These are phyloP conservation scores for Heteractis magnifica DNA, from an alignment of 92 coral and sea anemone species.

Conservation along the genomic window DNA sequence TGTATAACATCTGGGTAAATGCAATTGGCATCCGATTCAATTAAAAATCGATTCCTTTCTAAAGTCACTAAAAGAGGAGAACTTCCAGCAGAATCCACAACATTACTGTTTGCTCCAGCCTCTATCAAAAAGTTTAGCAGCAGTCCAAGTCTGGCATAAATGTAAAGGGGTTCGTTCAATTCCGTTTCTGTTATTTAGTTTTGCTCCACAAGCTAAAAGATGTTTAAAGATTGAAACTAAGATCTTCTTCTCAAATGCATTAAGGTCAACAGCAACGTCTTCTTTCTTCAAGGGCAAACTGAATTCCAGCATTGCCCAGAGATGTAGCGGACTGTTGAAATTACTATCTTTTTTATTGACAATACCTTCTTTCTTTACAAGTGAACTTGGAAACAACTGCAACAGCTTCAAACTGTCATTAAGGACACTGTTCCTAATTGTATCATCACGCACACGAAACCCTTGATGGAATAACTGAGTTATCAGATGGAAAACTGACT, in stretches of 20 bases:
- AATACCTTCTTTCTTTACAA: not conserved
- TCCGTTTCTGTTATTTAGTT: slow-evolving; percentile 7
- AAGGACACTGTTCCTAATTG: not conserved
- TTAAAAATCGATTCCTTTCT: not conserved
- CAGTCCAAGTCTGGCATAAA: slow-evolving; percentile 39
- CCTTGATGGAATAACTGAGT: not conserved
- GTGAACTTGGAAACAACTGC: not conserved
- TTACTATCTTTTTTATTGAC: not conserved
- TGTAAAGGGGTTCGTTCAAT: slow-evolving; percentile 29
- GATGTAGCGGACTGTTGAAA: slow-evolving; percentile 12
- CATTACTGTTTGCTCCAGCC: slow-evolving; percentile 45
- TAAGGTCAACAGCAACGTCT: not conserved
- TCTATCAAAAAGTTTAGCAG: slow-evolving; percentile 38
- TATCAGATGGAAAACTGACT: not conserved
- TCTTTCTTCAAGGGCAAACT: not conserved
- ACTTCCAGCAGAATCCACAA: not conserved
- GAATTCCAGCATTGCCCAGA: slow-evolving; percentile 15
- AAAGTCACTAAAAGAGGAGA: slow-evolving; percentile 19
- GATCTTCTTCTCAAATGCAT: not conserved
- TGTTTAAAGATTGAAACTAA: not conserved
- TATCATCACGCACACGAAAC: not conserved
- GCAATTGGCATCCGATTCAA: not conserved
- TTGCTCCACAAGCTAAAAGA: slow-evolving; percentile 12
- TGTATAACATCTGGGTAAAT: slow-evolving; percentile 13
- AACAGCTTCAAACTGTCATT: not conserved